Percentiles rank a stretch among this genome's conserved stretches.
Evolutionary conservation across 1,140 invertebrate species (phyloP).

Genomic region (Trichogramma pretiosum): DNA sequence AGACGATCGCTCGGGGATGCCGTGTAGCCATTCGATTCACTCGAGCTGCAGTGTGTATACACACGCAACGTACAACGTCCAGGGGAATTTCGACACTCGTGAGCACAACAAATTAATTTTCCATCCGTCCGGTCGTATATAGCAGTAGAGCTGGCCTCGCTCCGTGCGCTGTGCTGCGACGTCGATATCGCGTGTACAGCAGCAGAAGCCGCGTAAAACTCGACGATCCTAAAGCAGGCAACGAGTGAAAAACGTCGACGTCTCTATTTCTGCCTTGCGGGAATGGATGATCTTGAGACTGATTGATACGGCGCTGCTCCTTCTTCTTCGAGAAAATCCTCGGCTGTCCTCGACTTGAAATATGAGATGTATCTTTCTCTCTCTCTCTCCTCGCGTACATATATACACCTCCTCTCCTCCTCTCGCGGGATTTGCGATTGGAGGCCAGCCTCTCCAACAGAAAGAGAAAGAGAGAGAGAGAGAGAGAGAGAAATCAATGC

Average conservation of each 20-base stretch:
- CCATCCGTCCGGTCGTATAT: too few species aligned
- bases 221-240: background rate
- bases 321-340: slow-evolving; percentile 44
- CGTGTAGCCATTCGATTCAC: too few species aligned
- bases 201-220: too few species aligned
- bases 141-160: slow-evolving; percentile 7
- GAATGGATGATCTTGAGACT: slow-evolving; percentile 23
- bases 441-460: slow-evolving; percentile 33
- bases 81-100: too few species aligned
- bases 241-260: background rate
- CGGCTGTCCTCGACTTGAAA: slow-evolving; percentile 40
- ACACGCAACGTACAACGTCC: too few species aligned
- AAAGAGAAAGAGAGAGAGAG: too few species aligned
- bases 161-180: slow-evolving; percentile 33
- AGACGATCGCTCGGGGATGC: too few species aligned
- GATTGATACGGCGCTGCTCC: slow-evolving; percentile 38
- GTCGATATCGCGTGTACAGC: too few species aligned
- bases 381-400: slow-evolving; percentile 3
- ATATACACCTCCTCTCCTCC: slow-evolving; percentile 16
- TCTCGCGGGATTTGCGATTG: slow-evolving; percentile 38
- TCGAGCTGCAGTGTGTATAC: too few species aligned
- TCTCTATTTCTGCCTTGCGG: slow-evolving; percentile 2
- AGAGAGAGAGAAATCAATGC: too few species aligned
- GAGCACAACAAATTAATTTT: too few species aligned
- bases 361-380: slow-evolving; percentile 38